Evolutionary conservation across 2,797 vertebrate genomes (phyloP).

Genomic region (Pangasius sanitwongsei): DNA sequence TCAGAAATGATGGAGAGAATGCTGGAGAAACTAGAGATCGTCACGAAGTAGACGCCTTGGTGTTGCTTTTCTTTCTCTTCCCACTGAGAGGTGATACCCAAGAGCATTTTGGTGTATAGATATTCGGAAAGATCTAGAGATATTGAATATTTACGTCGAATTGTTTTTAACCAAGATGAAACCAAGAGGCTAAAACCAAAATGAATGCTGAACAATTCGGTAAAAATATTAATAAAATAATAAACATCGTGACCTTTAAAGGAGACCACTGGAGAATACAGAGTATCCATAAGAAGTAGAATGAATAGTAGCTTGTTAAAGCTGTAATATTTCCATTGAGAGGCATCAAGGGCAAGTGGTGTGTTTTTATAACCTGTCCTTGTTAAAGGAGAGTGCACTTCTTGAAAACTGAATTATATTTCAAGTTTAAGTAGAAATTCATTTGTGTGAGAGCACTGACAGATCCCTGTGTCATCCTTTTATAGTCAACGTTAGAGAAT

Average conservation of each 20-base stretch:
- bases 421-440: neutral
- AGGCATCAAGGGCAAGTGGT: neutral
- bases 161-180: too few relatives aligned
- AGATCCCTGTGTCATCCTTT: neutral
- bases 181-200: neutral
- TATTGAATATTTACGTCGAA: too few relatives aligned
- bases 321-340: neutral
- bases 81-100: neutral
- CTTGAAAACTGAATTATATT: neutral
- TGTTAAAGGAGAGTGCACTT: neutral
- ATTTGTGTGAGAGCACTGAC: neutral
- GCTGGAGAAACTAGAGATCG: neutral
- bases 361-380: neutral
- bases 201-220: neutral
- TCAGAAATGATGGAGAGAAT: neutral
- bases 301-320: neutral
- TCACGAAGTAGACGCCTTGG: too few relatives aligned
- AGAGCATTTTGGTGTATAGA: too few relatives aligned
- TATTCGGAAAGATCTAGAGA: neutral
- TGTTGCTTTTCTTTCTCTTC: neutral
- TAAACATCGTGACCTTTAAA: neutral
- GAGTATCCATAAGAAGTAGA: neutral
- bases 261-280: neutral
- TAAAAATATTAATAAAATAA: neutral
- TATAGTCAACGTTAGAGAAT: too few relatives aligned